Conservation (phyloP, 2,888 invertebrate species). For the Cordylochernes scorpioides region DNA sequence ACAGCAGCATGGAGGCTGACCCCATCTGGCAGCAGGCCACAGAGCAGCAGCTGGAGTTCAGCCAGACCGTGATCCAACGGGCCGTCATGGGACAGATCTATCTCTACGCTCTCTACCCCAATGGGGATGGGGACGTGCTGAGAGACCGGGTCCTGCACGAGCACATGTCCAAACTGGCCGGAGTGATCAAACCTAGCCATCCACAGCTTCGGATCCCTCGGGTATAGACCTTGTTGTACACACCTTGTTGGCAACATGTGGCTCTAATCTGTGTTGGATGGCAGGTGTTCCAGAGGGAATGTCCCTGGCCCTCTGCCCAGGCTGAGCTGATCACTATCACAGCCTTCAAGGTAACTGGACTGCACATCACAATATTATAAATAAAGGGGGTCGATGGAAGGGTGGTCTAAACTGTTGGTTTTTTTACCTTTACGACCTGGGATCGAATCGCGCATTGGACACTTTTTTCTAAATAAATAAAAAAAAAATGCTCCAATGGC, state of each 20-base stretch:
- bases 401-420: too few relatives aligned
- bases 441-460: too few relatives aligned
- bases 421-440: too few relatives aligned
- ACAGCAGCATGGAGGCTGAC: constrained; percentile 35
- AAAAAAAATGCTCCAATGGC: too few relatives aligned
- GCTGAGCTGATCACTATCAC: constrained; percentile 59
- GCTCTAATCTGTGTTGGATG: constrained; percentile 1
- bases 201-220: constrained; percentile 53
- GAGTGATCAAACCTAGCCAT: constrained; percentile 46
- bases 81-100: constrained; percentile 75
- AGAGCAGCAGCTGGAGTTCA: constrained; percentile 40
- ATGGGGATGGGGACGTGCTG: constrained; percentile 77
- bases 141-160: constrained; percentile 65
- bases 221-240: constrained; percentile 15
- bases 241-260: not conserved
- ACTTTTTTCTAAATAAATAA: too few relatives aligned
- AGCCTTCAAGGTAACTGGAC: constrained; percentile 39
- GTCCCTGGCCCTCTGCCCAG: constrained; percentile 87
- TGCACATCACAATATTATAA: too few relatives aligned
- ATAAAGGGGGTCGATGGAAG: too few relatives aligned
- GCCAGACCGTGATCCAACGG: constrained; percentile 56
- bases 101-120: constrained; percentile 75
- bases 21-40: constrained; percentile 45
- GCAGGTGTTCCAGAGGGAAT: constrained; percentile 50
- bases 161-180: constrained; percentile 55